A percentile compares a stretch with the other conserved stretches of the same genome.
Conservation (phyloP, 2,888 invertebrate species). For the Busseola fusca region DNA sequence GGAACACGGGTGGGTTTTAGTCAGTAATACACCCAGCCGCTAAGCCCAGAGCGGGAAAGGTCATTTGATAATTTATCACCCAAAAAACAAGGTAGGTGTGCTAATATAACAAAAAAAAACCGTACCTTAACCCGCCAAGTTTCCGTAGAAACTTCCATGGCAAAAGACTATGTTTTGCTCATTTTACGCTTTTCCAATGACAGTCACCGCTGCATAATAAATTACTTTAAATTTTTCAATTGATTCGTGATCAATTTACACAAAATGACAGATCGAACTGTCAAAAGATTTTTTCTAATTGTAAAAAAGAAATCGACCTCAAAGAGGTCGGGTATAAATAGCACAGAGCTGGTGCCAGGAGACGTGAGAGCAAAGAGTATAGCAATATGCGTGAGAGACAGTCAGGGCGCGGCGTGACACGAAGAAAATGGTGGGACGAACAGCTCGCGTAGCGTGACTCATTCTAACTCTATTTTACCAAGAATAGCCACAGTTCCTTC, state of each 20-base stretch:
- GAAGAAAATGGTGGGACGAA: neutral
- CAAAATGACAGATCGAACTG: neutral
- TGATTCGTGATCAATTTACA: neutral
- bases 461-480: no score
- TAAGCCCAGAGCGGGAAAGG: no score
- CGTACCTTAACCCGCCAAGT: constrained; percentile 12
- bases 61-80: no score
- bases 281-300: neutral
- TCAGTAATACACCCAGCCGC: no score
- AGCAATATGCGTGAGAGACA: no score
- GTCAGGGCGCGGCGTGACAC: no score
- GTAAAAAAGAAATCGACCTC: neutral
- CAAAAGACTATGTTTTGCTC: neutral
- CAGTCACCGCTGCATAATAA: neutral
- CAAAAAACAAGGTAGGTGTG: no score
- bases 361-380: no score
- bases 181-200: neutral
- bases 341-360: neutral
- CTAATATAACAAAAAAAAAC: neutral
- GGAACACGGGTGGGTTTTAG: no score
- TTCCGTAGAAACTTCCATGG: neutral
- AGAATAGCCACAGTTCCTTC: no score
- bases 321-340: neutral
- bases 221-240: constrained; percentile 1
- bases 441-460: neutral